Evolutionary conservation across 2,113 vertebrate species (phyloP).

Genomic region (Phylloscopus trochilus): DNA sequence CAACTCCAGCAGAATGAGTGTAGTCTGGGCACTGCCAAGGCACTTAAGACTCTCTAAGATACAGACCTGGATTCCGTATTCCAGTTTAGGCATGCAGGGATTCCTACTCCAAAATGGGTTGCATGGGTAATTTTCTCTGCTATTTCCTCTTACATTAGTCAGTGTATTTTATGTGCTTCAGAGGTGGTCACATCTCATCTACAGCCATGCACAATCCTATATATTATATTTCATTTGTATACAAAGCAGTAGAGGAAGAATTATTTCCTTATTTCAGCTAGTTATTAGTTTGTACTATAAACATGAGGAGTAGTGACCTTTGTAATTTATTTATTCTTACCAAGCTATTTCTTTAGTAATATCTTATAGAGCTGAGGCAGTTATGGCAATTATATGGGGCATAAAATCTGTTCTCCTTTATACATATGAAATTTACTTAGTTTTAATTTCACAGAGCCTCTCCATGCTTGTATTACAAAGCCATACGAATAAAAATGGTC

Average conservation of each 20-base stretch:
- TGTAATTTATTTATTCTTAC: slow-evolving; percentile 52
- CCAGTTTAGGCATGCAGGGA: not conserved
- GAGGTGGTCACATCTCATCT: not conserved
- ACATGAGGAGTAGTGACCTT: slow-evolving; percentile 15
- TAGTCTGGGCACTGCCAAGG: not conserved
- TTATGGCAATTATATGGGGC: slow-evolving; percentile 44
- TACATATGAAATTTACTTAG: slow-evolving; percentile 22
- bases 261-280: slow-evolving; percentile 26
- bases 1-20: not conserved
- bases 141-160: not conserved
- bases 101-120: not conserved
- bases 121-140: not conserved
- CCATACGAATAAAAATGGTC: not conserved
- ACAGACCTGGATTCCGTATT: not conserved
- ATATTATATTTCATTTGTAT: not conserved
- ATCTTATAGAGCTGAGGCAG: slow-evolving; percentile 7
- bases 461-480: not conserved
- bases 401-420: slow-evolving; percentile 45
- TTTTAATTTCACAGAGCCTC: slow-evolving; percentile 38
- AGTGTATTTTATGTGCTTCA: not conserved
- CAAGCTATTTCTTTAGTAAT: slow-evolving; percentile 30
- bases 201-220: not conserved
- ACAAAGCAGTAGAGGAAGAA: not conserved
- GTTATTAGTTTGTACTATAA: slow-evolving; percentile 17
- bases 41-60: not conserved